Evolutionary conservation across 2,797 vertebrate genomes (phyloP).

Genomic region (Perodicticus potto): DNA sequence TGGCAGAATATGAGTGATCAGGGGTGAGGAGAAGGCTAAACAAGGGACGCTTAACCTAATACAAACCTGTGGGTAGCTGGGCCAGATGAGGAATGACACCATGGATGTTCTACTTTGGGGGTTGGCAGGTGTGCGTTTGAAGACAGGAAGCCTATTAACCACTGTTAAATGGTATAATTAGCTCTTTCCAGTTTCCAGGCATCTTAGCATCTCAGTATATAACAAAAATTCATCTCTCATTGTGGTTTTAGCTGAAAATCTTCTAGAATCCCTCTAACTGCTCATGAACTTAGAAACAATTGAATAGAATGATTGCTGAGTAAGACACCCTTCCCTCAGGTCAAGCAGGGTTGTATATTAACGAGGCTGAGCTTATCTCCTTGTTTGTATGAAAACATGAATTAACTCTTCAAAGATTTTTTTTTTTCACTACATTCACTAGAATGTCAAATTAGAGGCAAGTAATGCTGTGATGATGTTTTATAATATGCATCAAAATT

Average conservation of each 20-base stretch:
- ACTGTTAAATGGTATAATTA: constrained; percentile 43
- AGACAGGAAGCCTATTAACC: constrained; percentile 67
- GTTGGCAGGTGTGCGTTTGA: neutral
- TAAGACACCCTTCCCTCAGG: neutral
- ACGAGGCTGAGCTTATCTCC: neutral
- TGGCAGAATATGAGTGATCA: constrained; percentile 67
- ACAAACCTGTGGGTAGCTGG: constrained; percentile 32
- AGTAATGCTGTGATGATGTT: constrained; percentile 63
- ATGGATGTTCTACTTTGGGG: neutral
- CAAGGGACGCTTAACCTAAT: constrained; percentile 36
- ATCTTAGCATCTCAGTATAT: neutral
- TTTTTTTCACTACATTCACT: constrained; percentile 51
- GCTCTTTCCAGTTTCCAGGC: constrained; percentile 49
- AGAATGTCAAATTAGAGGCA: constrained; percentile 67
- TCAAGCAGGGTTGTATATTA: neutral
- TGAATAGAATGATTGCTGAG: neutral
- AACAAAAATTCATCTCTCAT: constrained; percentile 34
- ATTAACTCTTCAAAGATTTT: constrained; percentile 58
- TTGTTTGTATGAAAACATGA: constrained; percentile 42
- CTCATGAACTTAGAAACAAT: neutral
- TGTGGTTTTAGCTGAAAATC: constrained; percentile 64
- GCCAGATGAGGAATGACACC: neutral
- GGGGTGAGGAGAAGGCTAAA: neutral
- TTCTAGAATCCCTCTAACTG: neutral
- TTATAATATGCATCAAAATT: constrained; percentile 72